Conservation (phyloP, 1,140 invertebrate genomes). For the Lasioglossum albipes region DNA sequence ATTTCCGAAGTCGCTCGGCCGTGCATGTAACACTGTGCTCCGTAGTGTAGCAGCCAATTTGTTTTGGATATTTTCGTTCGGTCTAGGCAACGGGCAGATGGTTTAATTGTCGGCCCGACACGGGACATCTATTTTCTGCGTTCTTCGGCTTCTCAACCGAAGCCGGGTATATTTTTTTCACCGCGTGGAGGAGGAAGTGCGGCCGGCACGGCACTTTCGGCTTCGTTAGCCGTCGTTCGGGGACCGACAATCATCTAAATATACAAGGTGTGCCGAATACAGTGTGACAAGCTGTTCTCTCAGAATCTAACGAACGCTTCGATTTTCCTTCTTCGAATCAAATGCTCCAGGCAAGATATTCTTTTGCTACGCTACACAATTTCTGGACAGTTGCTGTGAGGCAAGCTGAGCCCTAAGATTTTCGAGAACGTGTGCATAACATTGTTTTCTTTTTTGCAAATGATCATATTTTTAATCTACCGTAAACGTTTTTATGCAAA, state of each 20-base stretch:
- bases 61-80: conserved; percentile 63
- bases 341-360: too few relatives aligned
- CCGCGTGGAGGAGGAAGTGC: conserved; percentile 3
- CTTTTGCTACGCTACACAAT: too few relatives aligned
- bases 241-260: conserved; percentile 33
- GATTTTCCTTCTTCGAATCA: too few relatives aligned
- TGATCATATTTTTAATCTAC: too few relatives aligned
- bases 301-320: too few relatives aligned
- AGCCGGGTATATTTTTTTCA: conserved; percentile 12
- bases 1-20: conserved; percentile 50
- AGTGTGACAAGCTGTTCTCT: neutral
- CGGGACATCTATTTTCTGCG: conserved; percentile 60
- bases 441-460: too few relatives aligned
- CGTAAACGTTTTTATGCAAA: too few relatives aligned
- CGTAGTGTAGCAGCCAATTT: conserved; percentile 57
- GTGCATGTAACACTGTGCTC: conserved; percentile 21
- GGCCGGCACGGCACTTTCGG: conserved; percentile 2
- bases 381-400: too few relatives aligned
- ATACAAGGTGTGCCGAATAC: conserved; percentile 26
- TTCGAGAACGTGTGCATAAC: too few relatives aligned
- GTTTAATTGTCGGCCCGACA: conserved; percentile 61
- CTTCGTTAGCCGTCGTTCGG: conserved; percentile 32
- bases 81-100: conserved; percentile 41
- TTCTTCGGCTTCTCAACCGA: neutral
- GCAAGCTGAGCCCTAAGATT: too few relatives aligned